These are phyloP conservation scores for Montipora capricornis DNA, from an alignment of 64 coral and sea anemone species.

Conservation along the genomic window DNA sequence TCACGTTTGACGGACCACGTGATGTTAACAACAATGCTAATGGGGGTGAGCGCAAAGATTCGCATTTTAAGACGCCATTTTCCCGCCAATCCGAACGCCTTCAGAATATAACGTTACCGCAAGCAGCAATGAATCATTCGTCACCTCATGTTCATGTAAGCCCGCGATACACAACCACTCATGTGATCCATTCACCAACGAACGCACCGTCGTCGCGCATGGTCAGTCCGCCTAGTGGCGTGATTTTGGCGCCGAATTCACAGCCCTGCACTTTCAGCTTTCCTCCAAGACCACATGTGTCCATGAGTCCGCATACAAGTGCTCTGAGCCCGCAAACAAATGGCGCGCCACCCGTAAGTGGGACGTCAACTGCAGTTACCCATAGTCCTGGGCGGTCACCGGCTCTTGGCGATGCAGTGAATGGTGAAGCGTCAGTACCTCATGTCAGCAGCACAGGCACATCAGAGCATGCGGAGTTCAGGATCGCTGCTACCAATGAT, in stretches of 20 bases:
- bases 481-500: slow-evolving; percentile 66
- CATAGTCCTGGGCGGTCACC: slow-evolving; percentile 71
- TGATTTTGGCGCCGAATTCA: slow-evolving; percentile 29
- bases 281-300: slow-evolving; percentile 12
- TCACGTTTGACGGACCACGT: slow-evolving; percentile 52
- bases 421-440: slow-evolving; percentile 80
- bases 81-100: slow-evolving; percentile 15
- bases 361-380: slow-evolving; percentile 6
- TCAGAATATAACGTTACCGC: slow-evolving; percentile 21
- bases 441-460: slow-evolving; percentile 94
- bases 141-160: slow-evolving; percentile 17
- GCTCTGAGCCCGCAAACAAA: slow-evolving; percentile 49
- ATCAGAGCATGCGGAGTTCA: slow-evolving; percentile 82
- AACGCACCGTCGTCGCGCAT: slow-evolving; percentile 23
- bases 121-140: slow-evolving; percentile 14
- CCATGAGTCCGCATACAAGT: slow-evolving; percentile 30
- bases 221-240: slow-evolving; percentile 21
- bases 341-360: slow-evolving; percentile 48
- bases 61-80: slow-evolving; percentile 28
- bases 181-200: slow-evolving; percentile 42
- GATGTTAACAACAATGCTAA: slow-evolving; percentile 84
- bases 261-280: slow-evolving; percentile 42
- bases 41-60: background rate
- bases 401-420: slow-evolving; percentile 41
- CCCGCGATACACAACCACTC: slow-evolving; percentile 48